Evolutionary conservation across 2,113 vertebrate species (phyloP), one percentile per base, ranked within the genome.

Genomic region (Catharus bicknelli): DNA sequence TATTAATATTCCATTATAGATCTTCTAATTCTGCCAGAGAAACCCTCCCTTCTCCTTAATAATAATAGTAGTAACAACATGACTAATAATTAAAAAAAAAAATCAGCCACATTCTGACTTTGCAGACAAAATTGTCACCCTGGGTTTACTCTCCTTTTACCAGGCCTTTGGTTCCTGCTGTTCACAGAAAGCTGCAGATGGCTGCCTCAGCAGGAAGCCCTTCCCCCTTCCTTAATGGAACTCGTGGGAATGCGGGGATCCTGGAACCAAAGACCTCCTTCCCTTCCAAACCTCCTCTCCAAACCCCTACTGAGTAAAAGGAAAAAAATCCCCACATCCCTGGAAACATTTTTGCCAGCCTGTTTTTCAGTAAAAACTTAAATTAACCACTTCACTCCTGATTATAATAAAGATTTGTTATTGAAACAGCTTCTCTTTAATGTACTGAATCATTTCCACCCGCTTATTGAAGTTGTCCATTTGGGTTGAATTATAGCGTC

Each of bases 151-250:
- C 94, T 96, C 86, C 95, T 96, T 95, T 97, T 93, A 96, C 96
- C 96, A 96, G 97, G 96, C 95, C 92, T 95, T 91, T 93, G 95
- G 96, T 97, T 98, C 98, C 98, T 97, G 98, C 98, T 97, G 98
- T 97, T 98, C 92, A 63, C 88, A 97, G 96, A 98, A 97, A 93
- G 97, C 96, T 98, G 95, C 98, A 98, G 98, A 98, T 98, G 96
- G 98, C 96, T 97, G 96, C 96, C 98, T 97, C 97, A 97, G 98
- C 98, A 98, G 99, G 98, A 99, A 99, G 97, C 98, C 98, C 98
- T 98, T 97, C 98, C 98, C 98, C 97, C 97, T 98, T 98, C 98
- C 98, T 98, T 98, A 98, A 99, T 98, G 98, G 98, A 98, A 96
- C 99, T 98, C 98, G 95, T 93, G 99, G 98, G 99, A 99, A 95